phyloP scores from a whole-genome alignment of 2,888 invertebrate genomes.

The Myopa testacea region DNA sequence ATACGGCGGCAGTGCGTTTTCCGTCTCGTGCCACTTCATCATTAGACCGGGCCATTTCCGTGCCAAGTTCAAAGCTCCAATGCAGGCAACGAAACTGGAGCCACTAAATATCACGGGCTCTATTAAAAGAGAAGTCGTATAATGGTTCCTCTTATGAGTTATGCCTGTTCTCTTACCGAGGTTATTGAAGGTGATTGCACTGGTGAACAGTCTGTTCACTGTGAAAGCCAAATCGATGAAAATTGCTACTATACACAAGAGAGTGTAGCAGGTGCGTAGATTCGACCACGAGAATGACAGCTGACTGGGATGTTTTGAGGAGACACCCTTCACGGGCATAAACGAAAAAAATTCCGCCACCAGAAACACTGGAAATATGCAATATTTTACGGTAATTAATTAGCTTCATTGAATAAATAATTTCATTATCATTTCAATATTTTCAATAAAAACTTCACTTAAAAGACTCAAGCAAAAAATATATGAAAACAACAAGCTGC shows the following conservation, averaged over 20 bases:
- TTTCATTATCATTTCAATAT: no score
- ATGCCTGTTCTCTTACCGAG: constrained; percentile 53
- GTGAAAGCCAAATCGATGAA: constrained; percentile 52
- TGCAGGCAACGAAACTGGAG: constrained; percentile 55
- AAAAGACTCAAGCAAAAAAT: no score
- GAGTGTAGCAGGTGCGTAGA: constrained; percentile 57
- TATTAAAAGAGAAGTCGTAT: constrained; percentile 30
- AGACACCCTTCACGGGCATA: constrained; percentile 71
- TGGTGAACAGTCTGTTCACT: constrained; percentile 54
- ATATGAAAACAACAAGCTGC: no score
- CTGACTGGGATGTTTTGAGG: constrained; percentile 65
- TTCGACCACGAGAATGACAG: constrained; percentile 65
- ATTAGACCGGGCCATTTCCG: constrained; percentile 71
- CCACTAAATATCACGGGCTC: constrained; percentile 63
- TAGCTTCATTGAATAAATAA: no score
- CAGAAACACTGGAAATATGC: constrained; percentile 57
- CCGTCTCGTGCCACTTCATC: constrained; percentile 69
- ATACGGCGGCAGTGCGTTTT: constrained; percentile 66
- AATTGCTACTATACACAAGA: constrained; percentile 52
- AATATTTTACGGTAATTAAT: no score
- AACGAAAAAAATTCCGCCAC: constrained; percentile 71
- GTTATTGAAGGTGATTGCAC: constrained; percentile 59
- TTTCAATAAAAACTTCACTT: not conserved
- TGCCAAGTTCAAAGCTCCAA: constrained; percentile 69
- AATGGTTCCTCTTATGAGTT: not conserved